These are phyloP conservation scores for Misgurnus mizolepis DNA, from an alignment of 2,113 vertebrate species.

Conservation along the genomic window DNA sequence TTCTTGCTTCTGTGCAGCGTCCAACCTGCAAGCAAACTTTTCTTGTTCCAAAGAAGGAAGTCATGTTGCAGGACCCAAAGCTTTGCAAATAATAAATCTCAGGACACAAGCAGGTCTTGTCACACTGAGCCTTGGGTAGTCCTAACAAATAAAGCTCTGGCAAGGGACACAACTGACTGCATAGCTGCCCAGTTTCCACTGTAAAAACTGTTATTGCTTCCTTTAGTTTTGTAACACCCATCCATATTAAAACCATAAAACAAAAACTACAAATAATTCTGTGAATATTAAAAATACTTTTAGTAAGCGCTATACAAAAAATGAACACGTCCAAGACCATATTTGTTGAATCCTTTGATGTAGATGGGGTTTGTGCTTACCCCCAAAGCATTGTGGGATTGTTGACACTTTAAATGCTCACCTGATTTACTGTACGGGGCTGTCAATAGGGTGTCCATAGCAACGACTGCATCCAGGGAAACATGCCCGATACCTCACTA, in stretches of 20 bases:
- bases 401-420: slow-evolving; percentile 17
- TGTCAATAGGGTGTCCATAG: slow-evolving; percentile 57
- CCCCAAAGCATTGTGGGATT: slow-evolving; percentile 17
- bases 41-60: slow-evolving; percentile 39
- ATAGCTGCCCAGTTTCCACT: slow-evolving; percentile 33
- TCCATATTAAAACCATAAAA: background rate
- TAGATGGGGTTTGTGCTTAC: background rate
- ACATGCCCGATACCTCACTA: slow-evolving; percentile 24
- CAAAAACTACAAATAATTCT: background rate
- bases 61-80: slow-evolving; percentile 13
- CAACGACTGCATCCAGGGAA: slow-evolving; percentile 48
- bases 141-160: slow-evolving; percentile 34
- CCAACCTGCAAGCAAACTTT: slow-evolving; percentile 2
- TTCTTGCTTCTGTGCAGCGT: background rate
- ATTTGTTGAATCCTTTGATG: background rate
- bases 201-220: slow-evolving; percentile 19
- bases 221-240: background rate
- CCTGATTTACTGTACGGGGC: slow-evolving; percentile 51
- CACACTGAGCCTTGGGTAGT: background rate
- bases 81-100: slow-evolving; percentile 49
- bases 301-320: background rate
- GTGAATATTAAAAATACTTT: background rate
- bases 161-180: background rate
- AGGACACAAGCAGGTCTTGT: slow-evolving; percentile 37
- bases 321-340: background rate